Evolutionary conservation across 2,888 invertebrate genomes (phyloP), one percentile per base, ranked within the genome.

Genomic region (Amiota minor): DNA sequence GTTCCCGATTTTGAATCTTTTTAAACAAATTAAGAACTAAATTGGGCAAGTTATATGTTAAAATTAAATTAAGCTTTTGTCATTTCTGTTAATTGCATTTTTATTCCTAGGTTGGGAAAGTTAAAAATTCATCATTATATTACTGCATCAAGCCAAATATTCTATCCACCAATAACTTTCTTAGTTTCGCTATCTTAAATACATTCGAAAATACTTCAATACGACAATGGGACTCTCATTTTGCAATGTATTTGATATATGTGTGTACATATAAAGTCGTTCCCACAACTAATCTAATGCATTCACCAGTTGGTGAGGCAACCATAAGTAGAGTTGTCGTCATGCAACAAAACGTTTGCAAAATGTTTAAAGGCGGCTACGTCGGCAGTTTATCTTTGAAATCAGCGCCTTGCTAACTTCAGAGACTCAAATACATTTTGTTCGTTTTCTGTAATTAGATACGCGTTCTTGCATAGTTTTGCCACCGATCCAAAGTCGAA

Each of bases 301-400:
- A 35, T 35, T 35, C 35, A 35, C 35, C 35, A 35, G 35, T 35
- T 35, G 35, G 35, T 23, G 23, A 23, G 3, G 23, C 23, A 1
- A 23, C 23, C 23, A 23, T 23, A 23, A 23, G 23, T 35, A 35
- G 35, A 35, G 6, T 35, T 35, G 35, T 35, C 35, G 35, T 35
- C 35, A 35, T 35, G 35, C 35, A 35, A 35, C 35, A 35, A 35
- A 35, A 35, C 35, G 35, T 6, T 35, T 35, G 35, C 35, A 35
- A 35, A 35, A 35, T 59, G 47, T 65, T 65, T n/a, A 35, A 65
- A 47, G 47, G 16, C 50, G 23, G 8, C 53, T 3, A 14, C 50
- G 53, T 50, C 67, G 53, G 67, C 53, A 53, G 23, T 50, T 68
- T 68, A 68, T 50, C 67, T 68, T 68, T 68, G 67, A 53, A 68